These are phyloP conservation scores for Macaca nemestrina DNA, from an alignment of 2,113 vertebrate species.

Conservation along the genomic window DNA sequence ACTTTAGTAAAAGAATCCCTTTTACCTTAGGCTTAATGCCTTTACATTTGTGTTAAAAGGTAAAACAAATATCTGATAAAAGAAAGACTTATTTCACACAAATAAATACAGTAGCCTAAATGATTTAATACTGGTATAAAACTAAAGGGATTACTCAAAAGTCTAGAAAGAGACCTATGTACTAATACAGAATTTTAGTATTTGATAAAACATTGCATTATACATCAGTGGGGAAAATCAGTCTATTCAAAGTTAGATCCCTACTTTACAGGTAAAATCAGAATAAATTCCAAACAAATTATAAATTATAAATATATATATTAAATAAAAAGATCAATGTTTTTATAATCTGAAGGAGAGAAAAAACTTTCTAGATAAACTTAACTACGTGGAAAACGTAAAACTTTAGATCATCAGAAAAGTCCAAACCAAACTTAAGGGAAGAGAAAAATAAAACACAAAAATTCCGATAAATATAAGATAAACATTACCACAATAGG, in stretches of 20 bases:
- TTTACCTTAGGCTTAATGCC: not conserved
- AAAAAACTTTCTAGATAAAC: not conserved
- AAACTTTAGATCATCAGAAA: conserved; percentile 8
- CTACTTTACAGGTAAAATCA: not conserved
- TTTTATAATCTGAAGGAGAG: not conserved
- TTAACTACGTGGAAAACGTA: not conserved
- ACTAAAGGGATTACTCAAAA: not conserved
- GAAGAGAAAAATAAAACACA: not conserved
- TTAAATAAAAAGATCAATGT: not conserved
- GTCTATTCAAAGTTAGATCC: not conserved
- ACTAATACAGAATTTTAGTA: not conserved
- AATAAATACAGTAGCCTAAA: not conserved
- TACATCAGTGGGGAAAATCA: not conserved
- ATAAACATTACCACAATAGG: not conserved
- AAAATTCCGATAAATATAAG: not conserved
- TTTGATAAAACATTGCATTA: not conserved
- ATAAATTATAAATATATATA: not conserved
- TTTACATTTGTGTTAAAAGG: not conserved
- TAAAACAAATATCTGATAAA: not conserved
- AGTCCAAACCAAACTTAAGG: not conserved
- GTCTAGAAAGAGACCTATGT: not conserved
- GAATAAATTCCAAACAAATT: conserved; percentile 18
- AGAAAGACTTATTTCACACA: not conserved
- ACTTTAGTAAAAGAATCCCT: not conserved
- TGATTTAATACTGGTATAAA: not conserved